phyloP scores from a whole-genome alignment of 2,888 invertebrate genomes.

The Apotomis betuletana region DNA sequence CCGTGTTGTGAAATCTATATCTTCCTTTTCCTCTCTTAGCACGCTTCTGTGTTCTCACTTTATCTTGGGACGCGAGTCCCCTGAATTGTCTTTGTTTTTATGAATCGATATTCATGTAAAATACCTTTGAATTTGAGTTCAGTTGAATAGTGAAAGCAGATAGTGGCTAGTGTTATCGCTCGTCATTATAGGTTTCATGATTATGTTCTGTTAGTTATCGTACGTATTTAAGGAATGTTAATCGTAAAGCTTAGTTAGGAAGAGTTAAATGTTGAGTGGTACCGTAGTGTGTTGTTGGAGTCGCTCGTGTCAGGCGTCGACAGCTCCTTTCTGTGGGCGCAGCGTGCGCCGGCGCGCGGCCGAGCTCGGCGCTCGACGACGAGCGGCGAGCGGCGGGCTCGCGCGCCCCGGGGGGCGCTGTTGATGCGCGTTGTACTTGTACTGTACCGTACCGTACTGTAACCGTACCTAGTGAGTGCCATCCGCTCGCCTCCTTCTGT shows the following conservation, averaged over 20 bases:
- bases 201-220: conserved; percentile 82
- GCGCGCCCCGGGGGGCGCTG: conserved; percentile 49
- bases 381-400: conserved; percentile 41
- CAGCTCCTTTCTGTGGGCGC: conserved; percentile 66
- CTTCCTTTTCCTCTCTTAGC: conserved; percentile 84
- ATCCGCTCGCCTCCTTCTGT: conserved; percentile 62
- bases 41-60: conserved; percentile 85
- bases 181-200: conserved; percentile 81
- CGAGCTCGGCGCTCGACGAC: conserved; percentile 61
- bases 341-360: conserved; percentile 47
- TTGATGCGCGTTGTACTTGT: conserved; percentile 45
- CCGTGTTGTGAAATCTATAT: conserved; percentile 83
- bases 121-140: conserved; percentile 80
- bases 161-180: conserved; percentile 83
- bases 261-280: conserved; percentile 82
- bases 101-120: conserved; percentile 81
- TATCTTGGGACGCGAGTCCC: conserved; percentile 82
- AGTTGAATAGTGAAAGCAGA: conserved; percentile 82
- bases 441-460: conserved; percentile 50
- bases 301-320: conserved; percentile 70
- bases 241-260: conserved; percentile 80
- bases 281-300: conserved; percentile 81
- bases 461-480: conserved; percentile 60
- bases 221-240: conserved; percentile 79
- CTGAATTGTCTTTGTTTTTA: conserved; percentile 80